Conservation (phyloP, 2,113 vertebrate species). For the Bubo blakistoni region DNA sequence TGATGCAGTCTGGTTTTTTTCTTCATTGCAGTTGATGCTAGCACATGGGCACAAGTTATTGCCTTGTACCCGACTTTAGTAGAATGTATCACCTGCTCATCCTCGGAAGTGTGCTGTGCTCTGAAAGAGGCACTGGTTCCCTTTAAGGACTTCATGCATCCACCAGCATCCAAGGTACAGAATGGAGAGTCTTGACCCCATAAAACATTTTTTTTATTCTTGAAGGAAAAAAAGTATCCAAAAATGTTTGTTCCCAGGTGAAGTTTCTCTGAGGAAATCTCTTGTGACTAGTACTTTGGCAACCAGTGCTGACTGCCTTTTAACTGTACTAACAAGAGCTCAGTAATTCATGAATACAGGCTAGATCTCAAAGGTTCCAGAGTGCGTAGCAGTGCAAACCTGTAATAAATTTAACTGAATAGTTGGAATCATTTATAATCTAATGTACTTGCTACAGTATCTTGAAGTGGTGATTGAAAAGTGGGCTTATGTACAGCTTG, state of each 20-base stretch:
- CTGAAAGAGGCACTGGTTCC: constrained; percentile 95
- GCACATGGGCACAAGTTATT: constrained; percentile 96
- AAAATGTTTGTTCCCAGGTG: constrained; percentile 57
- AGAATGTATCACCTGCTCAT: constrained; percentile 96
- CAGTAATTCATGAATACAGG: constrained; percentile 56
- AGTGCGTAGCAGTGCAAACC: constrained; percentile 66
- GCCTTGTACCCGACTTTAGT: constrained; percentile 96
- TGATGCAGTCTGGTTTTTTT: constrained; percentile 7
- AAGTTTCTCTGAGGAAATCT: constrained; percentile 66
- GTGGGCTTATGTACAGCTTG: constrained; percentile 88
- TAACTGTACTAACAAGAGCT: constrained; percentile 71
- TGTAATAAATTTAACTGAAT: constrained; percentile 71
- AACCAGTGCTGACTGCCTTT: constrained; percentile 66
- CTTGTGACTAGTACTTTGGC: constrained; percentile 70
- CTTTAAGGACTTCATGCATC: constrained; percentile 99
- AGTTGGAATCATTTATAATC: constrained; percentile 72
- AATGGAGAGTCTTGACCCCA: constrained; percentile 94
- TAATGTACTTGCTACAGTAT: constrained; percentile 75
- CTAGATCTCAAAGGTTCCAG: constrained; percentile 61
- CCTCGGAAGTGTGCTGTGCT: constrained; percentile 93
- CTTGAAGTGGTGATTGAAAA: constrained; percentile 79
- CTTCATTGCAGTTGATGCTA: constrained; percentile 87
- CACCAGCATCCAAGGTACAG: constrained; percentile 92
- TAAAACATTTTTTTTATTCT: constrained; percentile 36
- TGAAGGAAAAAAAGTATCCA: constrained; percentile 64